These are phyloP conservation scores for Brachionus manjavacas DNA, from an alignment of 1,140 invertebrate genomes.

Conservation along the genomic window DNA sequence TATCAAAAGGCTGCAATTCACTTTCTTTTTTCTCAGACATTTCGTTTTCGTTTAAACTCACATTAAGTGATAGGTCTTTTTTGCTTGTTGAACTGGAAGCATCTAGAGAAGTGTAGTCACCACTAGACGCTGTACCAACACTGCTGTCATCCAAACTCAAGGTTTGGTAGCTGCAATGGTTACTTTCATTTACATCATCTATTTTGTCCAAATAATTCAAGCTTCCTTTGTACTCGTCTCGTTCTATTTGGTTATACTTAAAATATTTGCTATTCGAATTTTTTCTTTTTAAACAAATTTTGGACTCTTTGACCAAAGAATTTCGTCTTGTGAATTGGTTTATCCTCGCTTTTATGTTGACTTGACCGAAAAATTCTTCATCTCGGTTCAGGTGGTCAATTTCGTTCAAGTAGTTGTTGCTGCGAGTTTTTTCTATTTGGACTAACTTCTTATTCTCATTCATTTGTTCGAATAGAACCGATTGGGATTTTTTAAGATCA, in stretches of 20 bases:
- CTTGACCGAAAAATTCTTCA: background rate
- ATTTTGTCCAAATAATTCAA: slow-evolving; percentile 25
- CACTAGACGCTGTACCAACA: background rate
- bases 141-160: background rate
- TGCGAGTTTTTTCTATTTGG: background rate
- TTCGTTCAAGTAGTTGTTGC: slow-evolving; percentile 10
- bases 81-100: background rate
- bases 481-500: slow-evolving; percentile 22
- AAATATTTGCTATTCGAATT: background rate
- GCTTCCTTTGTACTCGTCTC: slow-evolving; percentile 3
- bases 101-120: background rate
- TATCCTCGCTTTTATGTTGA: background rate
- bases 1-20: background rate
- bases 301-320: background rate
- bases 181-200: background rate
- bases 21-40: background rate
- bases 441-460: background rate
- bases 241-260: background rate
- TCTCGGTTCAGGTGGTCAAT: background rate
- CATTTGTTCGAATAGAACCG: slow-evolving; percentile 2
- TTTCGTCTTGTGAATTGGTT: background rate
- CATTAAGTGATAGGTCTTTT: background rate
- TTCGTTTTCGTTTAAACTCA: background rate
- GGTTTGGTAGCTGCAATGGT: background rate
- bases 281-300: background rate